Evolutionary conservation across 35 echinoderm and acorn worm genomes (phyloP).

Genomic region (Heliocidaris tuberculata): DNA sequence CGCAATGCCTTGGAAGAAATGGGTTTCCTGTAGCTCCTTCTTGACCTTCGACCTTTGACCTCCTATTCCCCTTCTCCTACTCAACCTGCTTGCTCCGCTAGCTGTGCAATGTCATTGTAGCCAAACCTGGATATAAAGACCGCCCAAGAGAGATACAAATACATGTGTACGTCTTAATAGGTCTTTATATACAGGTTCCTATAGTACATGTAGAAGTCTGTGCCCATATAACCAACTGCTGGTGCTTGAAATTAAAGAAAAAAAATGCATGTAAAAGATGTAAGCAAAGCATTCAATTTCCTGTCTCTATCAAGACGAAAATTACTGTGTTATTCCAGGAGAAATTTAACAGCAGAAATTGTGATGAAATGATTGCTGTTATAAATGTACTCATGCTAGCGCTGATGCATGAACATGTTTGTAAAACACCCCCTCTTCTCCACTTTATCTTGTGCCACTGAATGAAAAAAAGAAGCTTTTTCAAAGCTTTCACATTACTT

Average conservation of each 20-base stretch:
- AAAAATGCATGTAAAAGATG: too few species aligned
- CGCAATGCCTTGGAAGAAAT: slow-evolving; percentile 68
- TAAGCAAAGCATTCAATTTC: too few species aligned
- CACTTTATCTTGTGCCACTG: not conserved
- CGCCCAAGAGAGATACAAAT: not conserved
- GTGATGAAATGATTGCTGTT: not conserved
- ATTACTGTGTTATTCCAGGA: not conserved
- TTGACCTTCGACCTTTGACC: slow-evolving; percentile 16
- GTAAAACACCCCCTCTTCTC: not conserved
- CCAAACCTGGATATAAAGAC: not conserved
- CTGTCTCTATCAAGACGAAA: not conserved
- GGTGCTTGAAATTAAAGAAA: too few species aligned
- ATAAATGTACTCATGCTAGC: not conserved
- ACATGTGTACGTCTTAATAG: not conserved
- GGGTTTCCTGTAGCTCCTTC: slow-evolving; percentile 59
- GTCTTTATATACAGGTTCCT: too few species aligned
- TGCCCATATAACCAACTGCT: too few species aligned
- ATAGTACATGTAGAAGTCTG: too few species aligned
- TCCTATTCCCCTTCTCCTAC: slow-evolving; percentile 6
- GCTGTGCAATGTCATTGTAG: not conserved
- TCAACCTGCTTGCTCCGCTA: not conserved
- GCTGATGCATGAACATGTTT: not conserved
- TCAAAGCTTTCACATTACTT: not conserved
- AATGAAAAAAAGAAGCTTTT: not conserved
- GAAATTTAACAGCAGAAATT: not conserved